phyloP scores from a whole-genome alignment of 2,113 vertebrate genomes.

The Cacatua alba region DNA sequence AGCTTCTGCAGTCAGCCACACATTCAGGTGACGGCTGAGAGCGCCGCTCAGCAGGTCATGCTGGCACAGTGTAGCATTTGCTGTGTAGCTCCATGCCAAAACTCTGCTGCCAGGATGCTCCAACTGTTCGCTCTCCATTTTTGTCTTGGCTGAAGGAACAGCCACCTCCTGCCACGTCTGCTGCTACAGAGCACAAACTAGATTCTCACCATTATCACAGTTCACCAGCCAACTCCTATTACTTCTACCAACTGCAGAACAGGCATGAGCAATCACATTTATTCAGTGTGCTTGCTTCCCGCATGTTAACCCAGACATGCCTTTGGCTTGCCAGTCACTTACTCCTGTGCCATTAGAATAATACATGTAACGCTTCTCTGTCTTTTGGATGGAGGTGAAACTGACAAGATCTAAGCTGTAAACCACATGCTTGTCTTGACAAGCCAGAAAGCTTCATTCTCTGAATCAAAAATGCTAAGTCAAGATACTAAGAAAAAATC shows the following conservation, averaged over 20 bases:
- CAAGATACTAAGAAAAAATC: not conserved
- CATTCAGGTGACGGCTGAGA: not conserved
- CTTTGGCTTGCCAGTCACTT: not conserved
- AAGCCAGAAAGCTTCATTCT: not conserved
- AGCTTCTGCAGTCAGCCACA: not conserved
- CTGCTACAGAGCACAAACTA: slow-evolving; percentile 29
- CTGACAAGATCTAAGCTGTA: not conserved
- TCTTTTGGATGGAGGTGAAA: not conserved
- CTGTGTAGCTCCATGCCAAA: not conserved
- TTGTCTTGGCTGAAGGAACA: slow-evolving; percentile 58
- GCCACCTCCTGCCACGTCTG: slow-evolving; percentile 24
- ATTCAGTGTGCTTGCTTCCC: not conserved
- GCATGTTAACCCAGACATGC: not conserved
- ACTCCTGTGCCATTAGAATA: not conserved
- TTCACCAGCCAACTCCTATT: not conserved
- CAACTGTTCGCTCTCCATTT: slow-evolving; percentile 60
- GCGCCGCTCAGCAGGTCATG: not conserved
- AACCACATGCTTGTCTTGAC: not conserved
- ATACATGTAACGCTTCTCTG: not conserved
- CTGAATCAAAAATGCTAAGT: not conserved
- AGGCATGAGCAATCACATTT: slow-evolving; percentile 4
- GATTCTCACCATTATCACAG: not conserved
- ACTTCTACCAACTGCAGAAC: slow-evolving; percentile 9
- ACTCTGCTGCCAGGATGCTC: slow-evolving; percentile 15
- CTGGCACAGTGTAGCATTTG: not conserved